phyloP scores from a whole-genome alignment of 2,888 invertebrate species.

The Anarsia innoxiella region DNA sequence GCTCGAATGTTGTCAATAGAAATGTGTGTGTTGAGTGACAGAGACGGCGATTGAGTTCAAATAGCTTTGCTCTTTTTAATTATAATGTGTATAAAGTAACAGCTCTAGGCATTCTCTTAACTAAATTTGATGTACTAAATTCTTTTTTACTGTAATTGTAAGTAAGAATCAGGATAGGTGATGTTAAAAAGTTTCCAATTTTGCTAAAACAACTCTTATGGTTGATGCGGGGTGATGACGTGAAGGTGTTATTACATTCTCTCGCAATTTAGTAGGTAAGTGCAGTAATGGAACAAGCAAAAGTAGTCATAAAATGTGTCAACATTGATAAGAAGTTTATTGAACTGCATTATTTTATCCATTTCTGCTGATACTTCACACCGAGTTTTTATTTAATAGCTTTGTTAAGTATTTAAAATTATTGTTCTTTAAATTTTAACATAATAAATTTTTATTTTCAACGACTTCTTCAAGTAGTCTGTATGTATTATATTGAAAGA shows the following conservation, averaged over 20 bases:
- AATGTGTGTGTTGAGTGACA: constrained; percentile 25
- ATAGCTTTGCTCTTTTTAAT: constrained; percentile 34
- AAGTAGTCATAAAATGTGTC: constrained; percentile 4
- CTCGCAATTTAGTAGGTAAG: background rate
- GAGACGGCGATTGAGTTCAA: constrained; percentile 24
- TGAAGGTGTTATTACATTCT: no score
- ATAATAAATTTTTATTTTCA: constrained; percentile 32
- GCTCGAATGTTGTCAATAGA: constrained; percentile 15
- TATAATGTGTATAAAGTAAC: constrained; percentile 38
- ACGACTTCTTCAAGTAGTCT: constrained; percentile 33
- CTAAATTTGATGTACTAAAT: constrained; percentile 37
- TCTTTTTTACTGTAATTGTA: constrained; percentile 44
- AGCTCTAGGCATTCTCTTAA: constrained; percentile 63
- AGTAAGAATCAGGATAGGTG: constrained; percentile 28
- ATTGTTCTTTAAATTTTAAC: constrained; percentile 43
- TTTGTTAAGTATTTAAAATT: constrained; percentile 39
- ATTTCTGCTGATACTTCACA: constrained; percentile 20
- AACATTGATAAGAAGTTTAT: constrained; percentile 5
- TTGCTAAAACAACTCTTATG: background rate
- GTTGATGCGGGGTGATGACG: no score
- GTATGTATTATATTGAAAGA: constrained; percentile 24
- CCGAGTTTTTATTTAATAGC: constrained; percentile 16
- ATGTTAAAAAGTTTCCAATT: constrained; percentile 19
- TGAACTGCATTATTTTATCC: constrained; percentile 9
- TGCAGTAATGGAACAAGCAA: constrained; percentile 3